Conservation (phyloP, 1,140 invertebrate species). For the Chironomus striatipennis region DNA sequence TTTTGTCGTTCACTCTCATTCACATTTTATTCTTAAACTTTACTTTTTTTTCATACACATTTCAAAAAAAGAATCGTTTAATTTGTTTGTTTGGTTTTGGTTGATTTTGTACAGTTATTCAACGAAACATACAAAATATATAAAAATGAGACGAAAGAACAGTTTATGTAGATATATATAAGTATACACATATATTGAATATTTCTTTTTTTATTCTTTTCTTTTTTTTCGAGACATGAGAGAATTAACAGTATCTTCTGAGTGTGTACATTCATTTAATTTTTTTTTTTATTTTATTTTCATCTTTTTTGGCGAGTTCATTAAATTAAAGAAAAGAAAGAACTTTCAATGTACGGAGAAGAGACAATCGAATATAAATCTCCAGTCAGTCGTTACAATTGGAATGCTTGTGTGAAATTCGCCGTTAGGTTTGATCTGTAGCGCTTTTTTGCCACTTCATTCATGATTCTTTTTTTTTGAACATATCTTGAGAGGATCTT, state of each 20-base stretch:
- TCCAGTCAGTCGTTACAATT: neutral
- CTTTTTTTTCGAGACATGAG: constrained; percentile 6
- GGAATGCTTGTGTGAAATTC: no score
- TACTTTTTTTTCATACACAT: neutral
- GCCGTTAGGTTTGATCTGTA: no score
- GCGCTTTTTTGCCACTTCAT: no score
- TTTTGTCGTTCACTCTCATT: constrained; percentile 12
- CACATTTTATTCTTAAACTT: neutral
- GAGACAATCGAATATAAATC: neutral
- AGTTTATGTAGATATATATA: neutral
- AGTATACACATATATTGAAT: neutral
- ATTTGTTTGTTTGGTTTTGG: constrained; percentile 21
- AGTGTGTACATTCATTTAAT: neutral
- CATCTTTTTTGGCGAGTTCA: neutral
- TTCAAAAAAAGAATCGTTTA: constrained; percentile 5
- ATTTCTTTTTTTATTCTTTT: neutral
- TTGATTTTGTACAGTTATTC: constrained; percentile 16
- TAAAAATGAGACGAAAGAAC: neutral
- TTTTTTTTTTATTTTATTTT: no score
- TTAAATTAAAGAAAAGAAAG: neutral
- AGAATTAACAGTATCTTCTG: constrained; percentile 9
- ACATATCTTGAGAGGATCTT: neutral
- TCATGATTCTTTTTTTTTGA: neutral
- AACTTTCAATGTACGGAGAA: neutral
- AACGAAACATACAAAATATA: neutral